phyloP scores from a whole-genome alignment of 2,113 vertebrate genomes.

The Condylura cristata region DNA sequence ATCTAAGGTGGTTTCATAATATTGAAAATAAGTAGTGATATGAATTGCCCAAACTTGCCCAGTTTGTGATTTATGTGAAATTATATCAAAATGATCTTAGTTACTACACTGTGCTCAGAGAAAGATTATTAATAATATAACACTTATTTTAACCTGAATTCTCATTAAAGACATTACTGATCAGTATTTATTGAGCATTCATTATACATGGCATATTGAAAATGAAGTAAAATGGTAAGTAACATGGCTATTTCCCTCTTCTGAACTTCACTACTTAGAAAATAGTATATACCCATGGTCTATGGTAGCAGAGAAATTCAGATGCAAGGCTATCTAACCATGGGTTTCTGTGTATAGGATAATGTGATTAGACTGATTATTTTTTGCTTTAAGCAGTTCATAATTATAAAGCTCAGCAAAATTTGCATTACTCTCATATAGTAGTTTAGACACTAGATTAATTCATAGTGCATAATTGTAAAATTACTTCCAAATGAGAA shows the following conservation, averaged over 20 bases:
- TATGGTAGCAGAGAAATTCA: slow-evolving; percentile 8
- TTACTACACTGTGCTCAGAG: neutral
- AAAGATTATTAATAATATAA: slow-evolving; percentile 22
- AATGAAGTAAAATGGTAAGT: slow-evolving; percentile 29
- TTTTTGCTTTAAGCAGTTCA: slow-evolving; percentile 59
- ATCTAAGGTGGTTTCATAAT: neutral
- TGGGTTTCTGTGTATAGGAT: neutral
- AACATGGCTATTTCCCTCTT: neutral
- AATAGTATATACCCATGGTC: neutral
- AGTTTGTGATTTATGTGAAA: slow-evolving; percentile 39
- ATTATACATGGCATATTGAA: neutral
- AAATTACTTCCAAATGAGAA: slow-evolving; percentile 65
- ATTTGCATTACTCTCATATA: slow-evolving; percentile 49
- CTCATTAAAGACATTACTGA: neutral
- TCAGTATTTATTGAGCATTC: slow-evolving; percentile 4
- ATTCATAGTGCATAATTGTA: slow-evolving; percentile 54
- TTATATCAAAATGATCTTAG: neutral
- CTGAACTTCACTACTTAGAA: neutral
- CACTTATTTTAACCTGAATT: slow-evolving; percentile 54
- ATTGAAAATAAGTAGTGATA: slow-evolving; percentile 10
- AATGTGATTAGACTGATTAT: slow-evolving; percentile 59
- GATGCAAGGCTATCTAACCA: slow-evolving; percentile 38
- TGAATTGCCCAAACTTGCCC: neutral
- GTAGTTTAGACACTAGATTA: slow-evolving; percentile 62
- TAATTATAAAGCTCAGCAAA: slow-evolving; percentile 64